These are phyloP conservation scores for Dicroscelio sp. DNA, from an alignment of 2,888 invertebrate species.

Conservation along the genomic window DNA sequence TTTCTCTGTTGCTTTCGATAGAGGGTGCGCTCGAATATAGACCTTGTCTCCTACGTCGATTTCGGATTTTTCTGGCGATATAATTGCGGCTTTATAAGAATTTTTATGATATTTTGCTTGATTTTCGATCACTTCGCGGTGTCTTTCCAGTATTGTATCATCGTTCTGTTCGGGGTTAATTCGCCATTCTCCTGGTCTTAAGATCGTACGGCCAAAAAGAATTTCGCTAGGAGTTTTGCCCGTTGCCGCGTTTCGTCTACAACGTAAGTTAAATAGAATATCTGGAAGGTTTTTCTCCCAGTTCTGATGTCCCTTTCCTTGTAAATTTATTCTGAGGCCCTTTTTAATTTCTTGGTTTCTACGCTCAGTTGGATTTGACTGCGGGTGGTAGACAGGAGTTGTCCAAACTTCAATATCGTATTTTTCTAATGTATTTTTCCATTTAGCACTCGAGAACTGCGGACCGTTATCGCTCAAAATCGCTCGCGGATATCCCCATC, in stretches of 20 bases:
- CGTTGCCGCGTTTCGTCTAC: conserved; percentile 28
- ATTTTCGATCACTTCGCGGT: background rate
- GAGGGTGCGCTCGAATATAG: background rate
- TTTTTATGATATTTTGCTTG: background rate
- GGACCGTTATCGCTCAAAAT: conserved; percentile 11
- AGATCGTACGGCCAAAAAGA: background rate
- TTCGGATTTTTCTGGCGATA: background rate
- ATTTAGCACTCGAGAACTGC: background rate
- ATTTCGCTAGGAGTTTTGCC: conserved; percentile 40
- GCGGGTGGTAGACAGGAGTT: conserved; percentile 46
- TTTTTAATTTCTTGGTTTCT: conserved; percentile 51
- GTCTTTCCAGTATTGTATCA: background rate
- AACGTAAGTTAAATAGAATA: conserved; percentile 29
- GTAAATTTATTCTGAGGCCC: background rate
- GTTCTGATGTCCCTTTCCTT: background rate
- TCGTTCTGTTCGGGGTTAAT: background rate
- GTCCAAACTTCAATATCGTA: conserved; percentile 44
- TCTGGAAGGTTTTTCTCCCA: conserved; percentile 36
- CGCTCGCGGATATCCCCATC: conserved; percentile 10
- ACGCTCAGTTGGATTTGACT: conserved; percentile 39
- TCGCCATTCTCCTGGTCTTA: conserved; percentile 55
- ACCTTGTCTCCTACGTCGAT: background rate
- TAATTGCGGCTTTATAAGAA: background rate
- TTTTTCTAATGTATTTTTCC: background rate
- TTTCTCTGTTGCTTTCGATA: conserved; percentile 41